These are phyloP conservation scores for Notamacropus eugenii DNA, from an alignment of 2,797 vertebrate genomes.

Conservation along the genomic window DNA sequence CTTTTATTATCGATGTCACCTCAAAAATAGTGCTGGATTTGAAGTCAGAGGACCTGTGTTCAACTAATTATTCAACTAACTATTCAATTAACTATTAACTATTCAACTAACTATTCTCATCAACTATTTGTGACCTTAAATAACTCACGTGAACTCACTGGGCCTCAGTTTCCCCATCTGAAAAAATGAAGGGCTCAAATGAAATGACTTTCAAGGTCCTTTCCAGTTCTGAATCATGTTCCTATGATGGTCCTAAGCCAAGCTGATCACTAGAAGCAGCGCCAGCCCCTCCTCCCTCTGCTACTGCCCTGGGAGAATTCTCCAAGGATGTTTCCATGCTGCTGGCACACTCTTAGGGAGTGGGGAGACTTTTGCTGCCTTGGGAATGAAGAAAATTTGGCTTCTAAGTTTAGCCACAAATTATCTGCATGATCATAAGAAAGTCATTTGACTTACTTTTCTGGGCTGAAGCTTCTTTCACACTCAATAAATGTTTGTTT, in stretches of 20 bases:
- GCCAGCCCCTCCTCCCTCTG: background rate
- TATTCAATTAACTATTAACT: background rate
- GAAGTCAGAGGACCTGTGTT: background rate
- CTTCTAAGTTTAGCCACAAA: background rate
- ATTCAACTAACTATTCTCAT: background rate
- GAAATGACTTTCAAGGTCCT: background rate
- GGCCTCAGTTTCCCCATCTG: background rate
- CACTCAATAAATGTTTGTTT: background rate
- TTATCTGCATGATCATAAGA: background rate
- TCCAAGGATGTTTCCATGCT: background rate
- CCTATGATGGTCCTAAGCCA: background rate
- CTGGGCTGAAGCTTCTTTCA: background rate
- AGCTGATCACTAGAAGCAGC: background rate
- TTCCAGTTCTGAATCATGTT: background rate
- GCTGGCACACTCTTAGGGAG: background rate
- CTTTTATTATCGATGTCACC: background rate
- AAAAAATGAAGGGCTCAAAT: background rate
- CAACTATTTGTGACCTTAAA: background rate
- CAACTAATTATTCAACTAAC: background rate
- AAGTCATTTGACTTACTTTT: background rate
- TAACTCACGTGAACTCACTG: background rate
- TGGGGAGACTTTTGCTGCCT: background rate
- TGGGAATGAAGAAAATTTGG: background rate
- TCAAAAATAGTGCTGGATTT: background rate
- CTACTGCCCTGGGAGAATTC: background rate